Evolutionary conservation across 2,888 invertebrate species (phyloP).

Genomic region (Geophilus truncorum): DNA sequence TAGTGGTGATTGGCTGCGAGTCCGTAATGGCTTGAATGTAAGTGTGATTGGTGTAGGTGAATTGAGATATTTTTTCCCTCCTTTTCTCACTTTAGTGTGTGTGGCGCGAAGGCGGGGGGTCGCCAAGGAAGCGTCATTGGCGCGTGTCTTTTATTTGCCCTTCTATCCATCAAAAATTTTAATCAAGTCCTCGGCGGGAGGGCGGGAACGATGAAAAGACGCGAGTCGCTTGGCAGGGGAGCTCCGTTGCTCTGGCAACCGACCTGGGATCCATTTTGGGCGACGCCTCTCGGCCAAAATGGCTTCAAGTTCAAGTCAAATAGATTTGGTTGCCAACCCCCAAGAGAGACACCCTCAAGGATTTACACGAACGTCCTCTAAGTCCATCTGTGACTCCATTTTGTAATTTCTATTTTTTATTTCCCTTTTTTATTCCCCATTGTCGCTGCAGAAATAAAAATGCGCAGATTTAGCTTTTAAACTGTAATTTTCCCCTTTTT

Average conservation of each 20-base stretch:
- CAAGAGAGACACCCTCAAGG: conserved; percentile 4
- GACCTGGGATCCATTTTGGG: background rate
- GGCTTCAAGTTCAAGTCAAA: conserved; percentile 20
- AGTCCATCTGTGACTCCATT: conserved; percentile 5
- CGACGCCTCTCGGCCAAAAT: background rate
- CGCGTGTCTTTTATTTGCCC: conserved; percentile 31
- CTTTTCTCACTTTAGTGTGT: background rate
- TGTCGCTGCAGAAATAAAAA: too few relatives aligned
- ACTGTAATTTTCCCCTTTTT: too few relatives aligned
- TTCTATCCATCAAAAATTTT: conserved; percentile 34
- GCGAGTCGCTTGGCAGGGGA: conserved; percentile 30
- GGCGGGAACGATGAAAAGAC: conserved; percentile 30
- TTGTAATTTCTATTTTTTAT: background rate
- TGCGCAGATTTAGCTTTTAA: too few relatives aligned
- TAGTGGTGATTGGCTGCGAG: background rate
- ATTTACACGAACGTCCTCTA: background rate
- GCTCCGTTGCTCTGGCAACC: conserved; percentile 29
- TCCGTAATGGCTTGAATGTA: background rate
- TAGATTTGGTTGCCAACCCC: conserved; percentile 28
- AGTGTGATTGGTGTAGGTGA: conserved; percentile 16
- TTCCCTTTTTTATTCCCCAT: background rate
- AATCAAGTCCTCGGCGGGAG: conserved; percentile 32
- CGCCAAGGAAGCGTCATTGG: conserved; percentile 22
- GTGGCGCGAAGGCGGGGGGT: background rate
- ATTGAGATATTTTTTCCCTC: background rate